These are phyloP conservation scores for Kradibia gibbosae DNA, from an alignment of 1,140 invertebrate genomes.

Conservation along the genomic window DNA sequence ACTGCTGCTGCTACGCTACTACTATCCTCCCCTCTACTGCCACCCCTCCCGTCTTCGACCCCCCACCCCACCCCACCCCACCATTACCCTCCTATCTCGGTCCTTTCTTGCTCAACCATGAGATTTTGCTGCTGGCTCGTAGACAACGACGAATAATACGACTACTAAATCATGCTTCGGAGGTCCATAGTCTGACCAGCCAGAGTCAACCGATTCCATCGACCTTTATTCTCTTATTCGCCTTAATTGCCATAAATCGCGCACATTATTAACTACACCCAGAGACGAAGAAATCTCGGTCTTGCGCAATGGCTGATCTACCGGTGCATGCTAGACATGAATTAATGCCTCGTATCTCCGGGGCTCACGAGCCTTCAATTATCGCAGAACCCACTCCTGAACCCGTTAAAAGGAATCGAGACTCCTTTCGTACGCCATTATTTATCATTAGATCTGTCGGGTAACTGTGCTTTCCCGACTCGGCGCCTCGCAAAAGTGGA, in stretches of 20 bases:
- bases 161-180: slow-evolving; percentile 29
- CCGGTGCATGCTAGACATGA: neutral
- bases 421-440: too few species aligned
- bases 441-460: too few species aligned
- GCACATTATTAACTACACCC: neutral
- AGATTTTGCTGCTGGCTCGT: neutral
- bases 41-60: too few species aligned
- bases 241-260: slow-evolving; percentile 24
- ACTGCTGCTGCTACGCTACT: too few species aligned
- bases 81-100: neutral
- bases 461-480: too few species aligned
- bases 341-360: too few species aligned
- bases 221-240: neutral
- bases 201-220: neutral
- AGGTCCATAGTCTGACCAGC: neutral
- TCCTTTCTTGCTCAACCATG: slow-evolving; percentile 10
- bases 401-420: too few species aligned
- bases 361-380: neutral
- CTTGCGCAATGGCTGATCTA: neutral
- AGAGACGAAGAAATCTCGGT: neutral
- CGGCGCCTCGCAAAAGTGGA: too few species aligned
- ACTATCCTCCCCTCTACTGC: neutral
- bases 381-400: too few species aligned
- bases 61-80: neutral
- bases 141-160: neutral